Evolutionary conservation across 2,797 vertebrate genomes (phyloP).

Genomic region (Characodon lateralis): DNA sequence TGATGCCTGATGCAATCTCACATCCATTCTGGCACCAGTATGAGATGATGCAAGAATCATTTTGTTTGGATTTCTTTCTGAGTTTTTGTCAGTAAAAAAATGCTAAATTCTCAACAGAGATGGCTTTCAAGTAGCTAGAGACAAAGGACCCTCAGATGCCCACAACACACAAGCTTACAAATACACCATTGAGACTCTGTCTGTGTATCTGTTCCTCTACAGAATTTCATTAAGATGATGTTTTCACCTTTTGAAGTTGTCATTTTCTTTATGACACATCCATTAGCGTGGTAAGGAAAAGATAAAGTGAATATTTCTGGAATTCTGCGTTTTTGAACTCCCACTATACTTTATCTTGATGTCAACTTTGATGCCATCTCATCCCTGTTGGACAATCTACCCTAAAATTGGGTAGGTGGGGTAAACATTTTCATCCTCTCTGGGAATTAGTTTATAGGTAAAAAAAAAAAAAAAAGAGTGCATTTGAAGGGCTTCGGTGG

Average conservation of each 20-base stretch:
- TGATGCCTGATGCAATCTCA: constrained; percentile 27
- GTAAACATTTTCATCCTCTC: no score
- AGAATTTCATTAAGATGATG: constrained; percentile 33
- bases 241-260: constrained; percentile 43
- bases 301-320: constrained; percentile 33
- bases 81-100: constrained; percentile 16
- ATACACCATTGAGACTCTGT: constrained; percentile 9
- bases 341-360: constrained; percentile 29
- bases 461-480: no score
- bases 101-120: constrained; percentile 27
- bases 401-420: no score
- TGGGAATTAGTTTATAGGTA: no score
- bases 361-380: constrained; percentile 37
- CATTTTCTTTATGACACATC: constrained; percentile 39
- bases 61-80: constrained; percentile 13
- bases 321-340: constrained; percentile 1
- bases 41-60: constrained; percentile 1
- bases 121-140: constrained; percentile 23
- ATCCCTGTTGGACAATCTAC: constrained; percentile 22
- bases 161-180: constrained; percentile 17
- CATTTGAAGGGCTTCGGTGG: no score
- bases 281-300: constrained; percentile 14
- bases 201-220: constrained; percentile 45
- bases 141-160: constrained; percentile 26
- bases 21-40: constrained; percentile 17